A percentile compares a stretch with the other conserved stretches of the same genome.
Conservation (phyloP, 2,888 invertebrate genomes). For the Zygothrica quintamaculata region DNA sequence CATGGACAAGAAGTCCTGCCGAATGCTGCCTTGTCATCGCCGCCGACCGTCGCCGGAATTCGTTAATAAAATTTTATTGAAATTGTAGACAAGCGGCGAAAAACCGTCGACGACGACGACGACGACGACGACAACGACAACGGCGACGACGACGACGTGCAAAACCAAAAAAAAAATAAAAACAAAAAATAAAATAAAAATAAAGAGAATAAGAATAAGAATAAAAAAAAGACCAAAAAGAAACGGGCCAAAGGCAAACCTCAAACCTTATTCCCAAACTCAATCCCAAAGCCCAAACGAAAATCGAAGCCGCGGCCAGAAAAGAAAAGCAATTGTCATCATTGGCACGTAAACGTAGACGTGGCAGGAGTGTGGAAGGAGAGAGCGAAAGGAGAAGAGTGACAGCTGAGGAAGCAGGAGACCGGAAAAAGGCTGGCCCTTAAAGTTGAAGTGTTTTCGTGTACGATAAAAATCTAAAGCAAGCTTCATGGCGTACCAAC, state of each 20-base stretch:
- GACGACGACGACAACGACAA: conserved; percentile 56
- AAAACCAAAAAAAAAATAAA: conserved; percentile 68
- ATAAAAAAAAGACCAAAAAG: conserved; percentile 37
- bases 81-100: conserved; percentile 83
- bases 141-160: conserved; percentile 70
- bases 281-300: conserved; percentile 23
- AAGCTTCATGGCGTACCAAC: conserved; percentile 37
- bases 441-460: conserved; percentile 72
- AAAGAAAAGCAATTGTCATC: conserved; percentile 81
- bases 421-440: conserved; percentile 70
- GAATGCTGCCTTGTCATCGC: conserved; percentile 72
- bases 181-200: no score
- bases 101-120: conserved; percentile 62
- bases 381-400: not conserved
- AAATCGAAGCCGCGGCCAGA: conserved; percentile 71
- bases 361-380: not conserved
- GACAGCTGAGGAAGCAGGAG: conserved; percentile 27
- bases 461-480: conserved; percentile 76
- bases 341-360: conserved; percentile 78
- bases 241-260: conserved; percentile 44
- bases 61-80: conserved; percentile 84
- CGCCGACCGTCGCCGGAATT: conserved; percentile 81
- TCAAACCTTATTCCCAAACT: no score
- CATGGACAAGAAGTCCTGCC: conserved; percentile 42
- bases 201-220: no score